phyloP scores from a whole-genome alignment of 2,113 vertebrate genomes.

The Herpetotheres cachinnans region DNA sequence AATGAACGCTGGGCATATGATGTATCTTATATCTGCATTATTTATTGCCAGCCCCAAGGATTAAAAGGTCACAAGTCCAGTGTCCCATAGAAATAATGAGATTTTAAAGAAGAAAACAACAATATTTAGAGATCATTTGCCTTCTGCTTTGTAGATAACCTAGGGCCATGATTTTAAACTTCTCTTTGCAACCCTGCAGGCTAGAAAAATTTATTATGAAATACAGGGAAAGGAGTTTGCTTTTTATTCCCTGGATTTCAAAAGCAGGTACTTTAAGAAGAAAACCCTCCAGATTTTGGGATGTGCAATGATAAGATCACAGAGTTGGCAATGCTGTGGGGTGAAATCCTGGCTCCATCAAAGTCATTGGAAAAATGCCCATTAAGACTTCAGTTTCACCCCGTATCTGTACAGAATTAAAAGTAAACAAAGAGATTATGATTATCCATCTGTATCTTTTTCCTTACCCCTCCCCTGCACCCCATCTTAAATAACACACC shows the following conservation, averaged over 20 bases:
- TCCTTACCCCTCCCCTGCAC: background rate
- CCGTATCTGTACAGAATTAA: background rate
- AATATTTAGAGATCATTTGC: background rate
- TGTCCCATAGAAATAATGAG: background rate
- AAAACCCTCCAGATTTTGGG: background rate
- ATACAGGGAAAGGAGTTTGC: background rate
- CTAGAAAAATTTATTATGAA: background rate
- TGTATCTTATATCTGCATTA: background rate
- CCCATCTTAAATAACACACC: background rate
- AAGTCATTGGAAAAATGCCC: background rate
- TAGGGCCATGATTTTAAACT: background rate
- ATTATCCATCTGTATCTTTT: background rate
- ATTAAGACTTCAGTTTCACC: background rate
- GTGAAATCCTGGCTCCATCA: background rate
- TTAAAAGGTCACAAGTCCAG: background rate
- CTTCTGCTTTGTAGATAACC: slow-evolving; percentile 11
- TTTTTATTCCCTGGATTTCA: background rate
- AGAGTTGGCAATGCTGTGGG: background rate
- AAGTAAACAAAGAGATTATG: background rate
- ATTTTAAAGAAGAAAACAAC: background rate
- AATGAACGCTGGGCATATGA: background rate
- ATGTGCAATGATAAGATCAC: background rate
- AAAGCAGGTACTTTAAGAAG: background rate
- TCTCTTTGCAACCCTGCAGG: background rate
- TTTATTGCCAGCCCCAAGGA: background rate